A percentile compares a stretch with the other conserved stretches of the same genome.
phyloP scores from a whole-genome alignment of 2,888 invertebrate species.

The Napeogenes sylphis region DNA sequence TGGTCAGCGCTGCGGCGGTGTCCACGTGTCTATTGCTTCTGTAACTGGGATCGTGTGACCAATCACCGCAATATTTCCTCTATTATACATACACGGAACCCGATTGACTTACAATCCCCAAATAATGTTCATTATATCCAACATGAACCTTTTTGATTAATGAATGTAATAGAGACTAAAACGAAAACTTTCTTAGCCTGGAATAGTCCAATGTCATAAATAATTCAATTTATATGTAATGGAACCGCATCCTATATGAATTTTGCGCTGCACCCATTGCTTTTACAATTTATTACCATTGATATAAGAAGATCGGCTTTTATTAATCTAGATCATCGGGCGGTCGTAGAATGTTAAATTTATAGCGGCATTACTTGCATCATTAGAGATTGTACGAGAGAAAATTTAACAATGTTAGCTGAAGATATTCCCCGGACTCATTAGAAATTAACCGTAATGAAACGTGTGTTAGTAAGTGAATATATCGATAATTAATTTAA shows the following conservation, averaged over 20 bases:
- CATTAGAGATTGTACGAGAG: slow-evolving; percentile 19
- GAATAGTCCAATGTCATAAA: not conserved
- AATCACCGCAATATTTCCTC: slow-evolving; percentile 32
- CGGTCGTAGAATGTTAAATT: slow-evolving; percentile 18
- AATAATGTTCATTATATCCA: too few species aligned
- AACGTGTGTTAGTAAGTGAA: too few species aligned
- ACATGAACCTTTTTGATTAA: too few species aligned
- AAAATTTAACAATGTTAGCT: slow-evolving; percentile 10
- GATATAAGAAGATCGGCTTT: slow-evolving; percentile 12
- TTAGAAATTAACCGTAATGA: slow-evolving; percentile 7
- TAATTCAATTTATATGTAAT: slow-evolving; percentile 1
- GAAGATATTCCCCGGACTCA: slow-evolving; percentile 7
- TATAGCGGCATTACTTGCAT: slow-evolving; percentile 22
- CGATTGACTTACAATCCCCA: too few species aligned
- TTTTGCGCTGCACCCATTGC: not conserved
- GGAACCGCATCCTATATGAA: not conserved
- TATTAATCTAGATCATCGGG: slow-evolving; percentile 2
- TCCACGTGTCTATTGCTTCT: slow-evolving; percentile 27
- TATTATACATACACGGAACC: slow-evolving; percentile 15
- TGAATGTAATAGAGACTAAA: too few species aligned
- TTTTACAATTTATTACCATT: slow-evolving; percentile 2
- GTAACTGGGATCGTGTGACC: slow-evolving; percentile 31
- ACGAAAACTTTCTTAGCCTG: not conserved
- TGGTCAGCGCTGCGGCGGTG: slow-evolving; percentile 27
- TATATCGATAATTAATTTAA: too few species aligned